phyloP scores from a whole-genome alignment of 2,797 vertebrate species.

The Hyperoplus immaculatus region DNA sequence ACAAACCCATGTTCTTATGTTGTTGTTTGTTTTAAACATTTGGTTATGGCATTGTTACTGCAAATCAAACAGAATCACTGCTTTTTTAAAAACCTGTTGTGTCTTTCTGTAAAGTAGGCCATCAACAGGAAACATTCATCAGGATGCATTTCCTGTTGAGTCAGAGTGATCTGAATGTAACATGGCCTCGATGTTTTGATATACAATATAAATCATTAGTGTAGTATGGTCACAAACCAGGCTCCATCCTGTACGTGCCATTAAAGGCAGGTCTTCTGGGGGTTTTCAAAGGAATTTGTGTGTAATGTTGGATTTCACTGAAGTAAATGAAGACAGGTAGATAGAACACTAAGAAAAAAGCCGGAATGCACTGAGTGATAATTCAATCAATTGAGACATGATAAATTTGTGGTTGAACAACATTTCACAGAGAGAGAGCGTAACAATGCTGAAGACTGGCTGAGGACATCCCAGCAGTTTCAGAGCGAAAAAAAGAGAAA shows the following conservation, averaged over 20 bases:
- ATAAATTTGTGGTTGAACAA: not conserved
- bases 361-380: not conserved
- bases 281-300: not conserved
- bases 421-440: not conserved
- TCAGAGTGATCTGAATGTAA: constrained; percentile 17
- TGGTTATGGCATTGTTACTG: not conserved
- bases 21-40: not conserved
- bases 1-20: not conserved
- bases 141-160: constrained; percentile 30
- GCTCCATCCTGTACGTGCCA: not conserved
- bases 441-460: not conserved
- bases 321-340: not conserved
- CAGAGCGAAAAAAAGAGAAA: not conserved
- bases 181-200: not conserved
- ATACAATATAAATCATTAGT: not conserved
- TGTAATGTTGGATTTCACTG: not conserved
- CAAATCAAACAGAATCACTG: constrained; percentile 12
- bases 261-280: not conserved
- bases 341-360: constrained; percentile 4
- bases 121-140: constrained; percentile 36
- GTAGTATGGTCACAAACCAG: not conserved
- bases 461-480: not conserved
- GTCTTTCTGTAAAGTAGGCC: constrained; percentile 22
- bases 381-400: not conserved
- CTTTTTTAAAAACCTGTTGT: not conserved